These are phyloP conservation scores for Stenurella melanura DNA, from an alignment of 2,888 invertebrate genomes.

Conservation along the genomic window DNA sequence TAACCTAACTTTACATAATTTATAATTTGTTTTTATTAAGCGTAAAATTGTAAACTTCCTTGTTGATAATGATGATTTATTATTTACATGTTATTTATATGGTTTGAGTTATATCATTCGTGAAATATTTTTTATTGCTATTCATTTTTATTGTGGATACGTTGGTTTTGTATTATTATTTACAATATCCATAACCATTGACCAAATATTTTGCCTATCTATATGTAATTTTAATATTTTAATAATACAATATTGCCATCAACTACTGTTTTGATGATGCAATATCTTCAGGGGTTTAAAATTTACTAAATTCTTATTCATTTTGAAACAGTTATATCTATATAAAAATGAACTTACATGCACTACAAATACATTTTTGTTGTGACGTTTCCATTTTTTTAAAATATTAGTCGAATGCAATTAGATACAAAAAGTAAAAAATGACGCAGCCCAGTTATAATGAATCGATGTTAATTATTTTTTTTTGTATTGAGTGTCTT, in stretches of 20 bases:
- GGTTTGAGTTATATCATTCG: neutral
- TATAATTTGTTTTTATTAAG: neutral
- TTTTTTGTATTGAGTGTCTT: too few relatives aligned
- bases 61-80: neutral
- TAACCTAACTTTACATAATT: constrained; percentile 36
- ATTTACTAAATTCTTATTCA: neutral
- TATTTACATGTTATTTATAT: neutral
- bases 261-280: neutral
- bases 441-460: too few relatives aligned
- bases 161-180: neutral
- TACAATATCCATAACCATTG: neutral
- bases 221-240: neutral
- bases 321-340: neutral
- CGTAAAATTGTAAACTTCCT: neutral
- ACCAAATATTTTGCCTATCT: neutral
- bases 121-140: neutral
- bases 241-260: neutral
- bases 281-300: neutral
- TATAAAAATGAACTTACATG: too few relatives aligned
- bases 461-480: too few relatives aligned
- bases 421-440: too few relatives aligned
- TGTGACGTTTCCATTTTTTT: too few relatives aligned
- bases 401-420: too few relatives aligned
- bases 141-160: neutral
- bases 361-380: too few relatives aligned